Evolutionary conservation across 2,797 vertebrate species (phyloP), one percentile per base, ranked within the genome.

Genomic region (Oreortyx pictus): DNA sequence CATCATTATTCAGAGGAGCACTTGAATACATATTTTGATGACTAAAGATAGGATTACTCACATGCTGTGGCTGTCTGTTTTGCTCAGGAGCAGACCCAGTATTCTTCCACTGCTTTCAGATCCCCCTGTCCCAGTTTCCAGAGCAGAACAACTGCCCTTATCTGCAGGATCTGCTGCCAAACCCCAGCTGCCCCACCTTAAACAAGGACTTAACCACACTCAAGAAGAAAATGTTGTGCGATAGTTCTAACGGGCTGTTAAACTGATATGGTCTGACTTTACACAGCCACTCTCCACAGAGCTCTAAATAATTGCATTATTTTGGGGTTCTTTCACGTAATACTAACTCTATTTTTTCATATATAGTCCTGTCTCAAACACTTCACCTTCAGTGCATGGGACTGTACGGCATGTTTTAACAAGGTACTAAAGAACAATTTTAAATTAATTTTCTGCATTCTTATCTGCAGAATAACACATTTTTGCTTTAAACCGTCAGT

Each of bases 61-160:
- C 62, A 88, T 18, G 33, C 70, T 93, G 84, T 68, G 84, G 31
- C 25, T 93, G 94, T 91, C 60, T 88, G 41, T 78, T 94, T 87
- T 89, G 86, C 82, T 87, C 66, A 83, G 78, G 66, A 90, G 74
- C 50, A 64, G 71, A 49, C 50, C 72, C 60, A 44, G 93, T 96
- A 89, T 86, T 95, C 82, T 95, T 96, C 94, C 92, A 93, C 86
- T 92, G 66, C 81, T 70, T 73, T 82, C 68, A 82, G 54, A 49
- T 62, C 31, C n/a, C n/a, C 3, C 35, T 57, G 6, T 29, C 39
- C 10, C 18, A 12, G 49, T 73, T 83, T 54, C 54, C 61, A 71
- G 61, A 59, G 68, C 62, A 88, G 59, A 79, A 60, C 47, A 93
- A 5, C 9, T 59, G 61, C 76, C 61, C 71, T 82, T 82, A 71